Evolutionary conservation across 1,140 invertebrate genomes (phyloP).

Genomic region (Drosophila mauritiana): DNA sequence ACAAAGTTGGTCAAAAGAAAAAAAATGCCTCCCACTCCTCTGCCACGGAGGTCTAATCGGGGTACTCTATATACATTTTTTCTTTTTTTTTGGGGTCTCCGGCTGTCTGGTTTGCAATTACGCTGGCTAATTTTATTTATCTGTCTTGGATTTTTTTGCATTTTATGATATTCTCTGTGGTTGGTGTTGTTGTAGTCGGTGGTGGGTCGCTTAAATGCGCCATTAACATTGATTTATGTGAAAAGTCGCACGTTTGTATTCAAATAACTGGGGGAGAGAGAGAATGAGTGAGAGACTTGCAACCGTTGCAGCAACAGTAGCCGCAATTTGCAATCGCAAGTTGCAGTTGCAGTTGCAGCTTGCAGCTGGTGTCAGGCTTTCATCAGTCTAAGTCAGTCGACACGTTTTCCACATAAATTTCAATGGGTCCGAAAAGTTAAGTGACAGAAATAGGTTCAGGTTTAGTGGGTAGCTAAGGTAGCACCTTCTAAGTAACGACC

Average conservation of each 20-base stretch:
- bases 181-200: slow-evolving; percentile 26
- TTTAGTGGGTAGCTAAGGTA: slow-evolving; percentile 26
- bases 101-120: slow-evolving; percentile 67
- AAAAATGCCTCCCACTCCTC: slow-evolving; percentile 27
- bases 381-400: slow-evolving; percentile 57
- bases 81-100: slow-evolving; percentile 37
- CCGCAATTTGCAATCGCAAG: slow-evolving; percentile 1
- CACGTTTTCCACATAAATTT: slow-evolving; percentile 73
- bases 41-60: slow-evolving; percentile 26
- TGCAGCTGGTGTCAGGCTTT: slow-evolving; percentile 54
- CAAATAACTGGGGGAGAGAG: slow-evolving; percentile 45
- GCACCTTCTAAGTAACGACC: slow-evolving; percentile 49
- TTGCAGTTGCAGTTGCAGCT: slow-evolving; percentile 18
- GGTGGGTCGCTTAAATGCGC: slow-evolving; percentile 65
- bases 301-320: slow-evolving; percentile 19
- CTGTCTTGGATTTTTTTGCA: slow-evolving; percentile 42
- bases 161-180: slow-evolving; percentile 46
- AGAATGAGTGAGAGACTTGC: slow-evolving; percentile 47
- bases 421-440: slow-evolving; percentile 51
- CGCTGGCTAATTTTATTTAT: slow-evolving; percentile 72
- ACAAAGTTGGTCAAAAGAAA: slow-evolving; percentile 32
- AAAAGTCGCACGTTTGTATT: slow-evolving; percentile 74
- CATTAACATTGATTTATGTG: slow-evolving; percentile 75
- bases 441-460: slow-evolving; percentile 48
- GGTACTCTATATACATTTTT: slow-evolving; percentile 40